phyloP scores from a whole-genome alignment of 2,797 vertebrate species.

The Acipenser ruthenus region DNA sequence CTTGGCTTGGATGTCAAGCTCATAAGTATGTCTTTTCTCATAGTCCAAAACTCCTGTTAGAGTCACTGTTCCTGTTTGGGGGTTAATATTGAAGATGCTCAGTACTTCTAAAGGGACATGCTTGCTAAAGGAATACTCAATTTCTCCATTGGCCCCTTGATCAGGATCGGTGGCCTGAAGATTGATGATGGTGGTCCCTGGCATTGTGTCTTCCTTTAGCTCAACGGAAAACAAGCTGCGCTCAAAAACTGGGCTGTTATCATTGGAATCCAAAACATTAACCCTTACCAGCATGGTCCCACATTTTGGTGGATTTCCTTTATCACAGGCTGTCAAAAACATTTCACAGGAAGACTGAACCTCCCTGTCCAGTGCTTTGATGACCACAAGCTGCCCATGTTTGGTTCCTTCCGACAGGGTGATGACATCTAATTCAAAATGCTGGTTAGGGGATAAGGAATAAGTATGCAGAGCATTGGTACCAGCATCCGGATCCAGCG shows the following conservation, averaged over 20 bases:
- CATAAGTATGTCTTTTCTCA: constrained; percentile 63
- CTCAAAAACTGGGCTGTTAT: constrained; percentile 81
- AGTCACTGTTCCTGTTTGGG: constrained; percentile 61
- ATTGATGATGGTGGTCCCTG: constrained; percentile 69
- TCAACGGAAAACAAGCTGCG: constrained; percentile 65
- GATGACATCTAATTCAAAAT: constrained; percentile 76
- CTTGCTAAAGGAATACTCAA: constrained; percentile 79
- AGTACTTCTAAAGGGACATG: constrained; percentile 64
- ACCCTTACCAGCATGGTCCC: constrained; percentile 74
- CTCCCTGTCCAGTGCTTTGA: constrained; percentile 84
- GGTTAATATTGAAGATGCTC: constrained; percentile 64
- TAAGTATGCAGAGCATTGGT: constrained; percentile 71
- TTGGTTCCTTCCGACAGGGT: constrained; percentile 62
- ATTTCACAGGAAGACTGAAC: constrained; percentile 68
- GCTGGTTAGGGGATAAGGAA: constrained; percentile 66
- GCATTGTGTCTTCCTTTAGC: constrained; percentile 67
- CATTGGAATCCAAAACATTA: constrained; percentile 81
- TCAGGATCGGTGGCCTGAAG: constrained; percentile 80
- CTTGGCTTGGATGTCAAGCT: constrained; percentile 76
- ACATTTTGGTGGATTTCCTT: constrained; percentile 73
- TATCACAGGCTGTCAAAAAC: constrained; percentile 71
- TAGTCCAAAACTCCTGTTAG: constrained; percentile 70
- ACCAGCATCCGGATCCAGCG: constrained; percentile 71
- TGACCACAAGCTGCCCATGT: constrained; percentile 73
- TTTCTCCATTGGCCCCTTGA: constrained; percentile 81